Evolutionary conservation across 2,113 vertebrate genomes (phyloP).

Genomic region (Rutilus rutilus): DNA sequence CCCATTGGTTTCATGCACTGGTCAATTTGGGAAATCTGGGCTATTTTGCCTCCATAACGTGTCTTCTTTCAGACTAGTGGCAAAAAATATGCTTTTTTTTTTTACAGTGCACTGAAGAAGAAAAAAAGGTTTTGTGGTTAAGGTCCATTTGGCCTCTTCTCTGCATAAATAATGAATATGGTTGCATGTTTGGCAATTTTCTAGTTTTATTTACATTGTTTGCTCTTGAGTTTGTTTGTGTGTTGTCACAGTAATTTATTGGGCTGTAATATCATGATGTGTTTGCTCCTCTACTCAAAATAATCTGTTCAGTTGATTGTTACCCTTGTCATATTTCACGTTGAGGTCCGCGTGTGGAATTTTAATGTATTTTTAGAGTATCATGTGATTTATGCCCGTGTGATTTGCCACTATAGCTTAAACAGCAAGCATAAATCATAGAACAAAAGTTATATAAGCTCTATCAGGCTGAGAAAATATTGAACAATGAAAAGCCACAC

Average conservation of each 20-base stretch:
- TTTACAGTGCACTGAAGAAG: no score
- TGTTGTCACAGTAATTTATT: not conserved
- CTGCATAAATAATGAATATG: not conserved
- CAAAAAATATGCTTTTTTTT: no score
- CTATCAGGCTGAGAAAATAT: not conserved
- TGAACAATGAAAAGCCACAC: not conserved
- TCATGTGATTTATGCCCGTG: not conserved
- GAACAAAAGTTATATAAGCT: not conserved
- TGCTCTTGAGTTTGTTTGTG: not conserved
- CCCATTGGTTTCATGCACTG: no score
- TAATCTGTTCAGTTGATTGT: not conserved
- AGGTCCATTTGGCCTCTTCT: not conserved
- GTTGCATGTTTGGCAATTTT: not conserved
- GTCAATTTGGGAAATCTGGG: no score
- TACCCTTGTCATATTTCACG: not conserved
- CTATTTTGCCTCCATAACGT: no score
- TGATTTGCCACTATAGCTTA: not conserved
- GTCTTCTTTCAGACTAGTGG: no score
- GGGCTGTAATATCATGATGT: not conserved
- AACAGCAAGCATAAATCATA: not conserved
- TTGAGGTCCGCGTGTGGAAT: not conserved
- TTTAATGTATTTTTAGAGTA: not conserved
- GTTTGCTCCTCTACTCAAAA: not conserved
- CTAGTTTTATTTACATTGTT: not conserved
- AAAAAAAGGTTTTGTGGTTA: not conserved